These are phyloP conservation scores for Nomada flava DNA, from an alignment of 2,888 invertebrate species.

Conservation along the genomic window DNA sequence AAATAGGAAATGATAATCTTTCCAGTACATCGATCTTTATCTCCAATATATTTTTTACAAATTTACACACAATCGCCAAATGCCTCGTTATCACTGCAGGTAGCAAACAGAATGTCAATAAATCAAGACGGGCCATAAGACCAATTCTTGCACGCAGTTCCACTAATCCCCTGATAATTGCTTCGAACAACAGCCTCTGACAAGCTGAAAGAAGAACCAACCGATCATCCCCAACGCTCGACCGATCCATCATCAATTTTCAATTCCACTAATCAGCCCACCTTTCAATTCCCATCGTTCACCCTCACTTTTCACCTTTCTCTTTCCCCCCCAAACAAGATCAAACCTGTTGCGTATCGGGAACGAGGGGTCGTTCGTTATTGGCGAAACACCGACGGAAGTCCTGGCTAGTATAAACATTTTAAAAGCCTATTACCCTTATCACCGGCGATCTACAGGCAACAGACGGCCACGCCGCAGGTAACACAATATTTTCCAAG, in stretches of 20 bases:
- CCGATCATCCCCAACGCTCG: background rate
- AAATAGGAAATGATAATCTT: no score
- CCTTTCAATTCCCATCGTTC: background rate
- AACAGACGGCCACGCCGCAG: conserved; percentile 53
- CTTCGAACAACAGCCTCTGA: no score
- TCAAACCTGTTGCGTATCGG: background rate
- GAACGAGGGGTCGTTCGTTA: conserved; percentile 42
- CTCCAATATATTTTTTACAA: no score
- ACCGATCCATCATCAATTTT: conserved; percentile 1
- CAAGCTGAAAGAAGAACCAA: background rate
- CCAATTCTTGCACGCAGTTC: no score
- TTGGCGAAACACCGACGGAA: conserved; percentile 63
- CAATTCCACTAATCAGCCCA: conserved; percentile 3
- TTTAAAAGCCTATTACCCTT: conserved; percentile 73
- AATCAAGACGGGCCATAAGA: no score
- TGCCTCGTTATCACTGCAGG: no score
- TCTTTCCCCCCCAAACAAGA: conserved; percentile 5
- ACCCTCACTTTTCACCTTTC: conserved; percentile 16
- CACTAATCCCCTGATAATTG: no score
- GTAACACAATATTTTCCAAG: conserved; percentile 73
- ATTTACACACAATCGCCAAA: no score
- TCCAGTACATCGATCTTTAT: no score
- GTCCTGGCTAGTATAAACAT: conserved; percentile 66
- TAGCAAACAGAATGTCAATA: no score
- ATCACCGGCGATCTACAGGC: conserved; percentile 67